Percentiles rank a stretch among this genome's conserved stretches.
Conservation (phyloP, 1,140 invertebrate genomes). For the Drosophila tsacasi region DNA sequence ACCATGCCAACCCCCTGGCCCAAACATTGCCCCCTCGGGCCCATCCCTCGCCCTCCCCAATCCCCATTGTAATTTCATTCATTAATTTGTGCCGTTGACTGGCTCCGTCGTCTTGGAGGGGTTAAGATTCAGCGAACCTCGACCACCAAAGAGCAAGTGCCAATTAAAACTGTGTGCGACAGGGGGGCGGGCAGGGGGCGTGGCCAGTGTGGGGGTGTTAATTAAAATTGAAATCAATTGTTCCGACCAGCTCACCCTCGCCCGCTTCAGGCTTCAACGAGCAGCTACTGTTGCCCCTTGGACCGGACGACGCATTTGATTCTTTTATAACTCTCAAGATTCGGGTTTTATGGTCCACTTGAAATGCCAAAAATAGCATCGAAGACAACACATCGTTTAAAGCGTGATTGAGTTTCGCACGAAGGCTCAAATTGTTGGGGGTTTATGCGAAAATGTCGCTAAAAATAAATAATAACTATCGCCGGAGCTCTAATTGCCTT, state of each 20-base stretch:
- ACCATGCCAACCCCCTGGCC: slow-evolving; percentile 23
- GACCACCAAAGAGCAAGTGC: slow-evolving; percentile 72
- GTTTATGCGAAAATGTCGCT: slow-evolving; percentile 43
- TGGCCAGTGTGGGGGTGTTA: slow-evolving; percentile 60
- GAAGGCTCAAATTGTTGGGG: slow-evolving; percentile 28
- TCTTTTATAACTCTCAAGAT: slow-evolving; percentile 25
- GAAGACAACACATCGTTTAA: slow-evolving; percentile 20
- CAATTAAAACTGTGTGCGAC: slow-evolving; percentile 62
- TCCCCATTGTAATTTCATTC: slow-evolving; percentile 63
- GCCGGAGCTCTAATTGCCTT: slow-evolving; percentile 52
- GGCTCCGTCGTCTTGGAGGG: slow-evolving; percentile 45
- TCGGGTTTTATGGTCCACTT: slow-evolving; percentile 36
- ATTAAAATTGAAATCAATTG: slow-evolving; percentile 80
- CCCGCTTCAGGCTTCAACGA: slow-evolving; percentile 16
- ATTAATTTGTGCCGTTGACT: slow-evolving; percentile 75
- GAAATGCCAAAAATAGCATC: slow-evolving; percentile 48
- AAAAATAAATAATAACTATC: slow-evolving; percentile 54
- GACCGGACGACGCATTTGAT: not conserved
- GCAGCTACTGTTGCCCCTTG: slow-evolving; percentile 7
- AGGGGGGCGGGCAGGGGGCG: slow-evolving; percentile 12
- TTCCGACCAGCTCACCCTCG: slow-evolving; percentile 17
- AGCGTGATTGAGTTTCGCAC: slow-evolving; percentile 60
- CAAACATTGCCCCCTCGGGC: slow-evolving; percentile 8
- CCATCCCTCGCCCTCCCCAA: not conserved
- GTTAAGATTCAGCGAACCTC: slow-evolving; percentile 70